Base-by-base conservation (phyloP, 2,113 vertebrate genomes). In the Prochilodus magdalenae region DNA sequence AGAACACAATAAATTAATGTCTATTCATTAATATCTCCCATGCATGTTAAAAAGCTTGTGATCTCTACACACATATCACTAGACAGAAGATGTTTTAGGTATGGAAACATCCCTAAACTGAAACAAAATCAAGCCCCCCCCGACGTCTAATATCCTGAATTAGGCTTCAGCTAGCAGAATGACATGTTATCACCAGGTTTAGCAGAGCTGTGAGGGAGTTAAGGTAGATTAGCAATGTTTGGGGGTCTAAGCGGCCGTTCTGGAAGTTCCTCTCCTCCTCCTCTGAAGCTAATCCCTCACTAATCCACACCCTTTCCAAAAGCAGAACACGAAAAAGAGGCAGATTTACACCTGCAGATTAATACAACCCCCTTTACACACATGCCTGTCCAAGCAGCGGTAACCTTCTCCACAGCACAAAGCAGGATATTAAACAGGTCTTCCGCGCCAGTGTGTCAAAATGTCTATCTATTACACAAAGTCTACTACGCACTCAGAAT, bases 301-400 rank as follows among this genome's bases (percentile, higher is more conserved):
- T 92, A 91, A 92, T 92, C 89, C 88, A 70, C 26, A 74, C 47
- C 72, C 66, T 75, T 69, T 71, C 49, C 84, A 82, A 88, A 89
- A 91, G 86, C 86, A 71, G 81, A 51, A 73, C 86, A 83, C 66
- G 83, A 84, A 77, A 88, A 84, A 85, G 78, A 22, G 60, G n/a
- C 26, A 29, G 60, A 49, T 53, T 66, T 65, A 80, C 81, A 77
- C 77, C 81, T 83, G 79, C 75, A 84, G 77, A 87, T 83, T 79
- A 87, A 33, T n/a, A 77, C 47, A 51, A 29, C 60, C 24, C 72
- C 57, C 51, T 75, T 84, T 70, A 80, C 83, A 84, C 70, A 65
- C 82, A 30, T 66, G 4, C 33, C 44, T 57, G 71, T 80, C 75
- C 77, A 33, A 55, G 33, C 55, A 36, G 47, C n/a, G 5, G n/a